phyloP scores from a whole-genome alignment of 2,113 vertebrate species.

The Egretta garzetta region DNA sequence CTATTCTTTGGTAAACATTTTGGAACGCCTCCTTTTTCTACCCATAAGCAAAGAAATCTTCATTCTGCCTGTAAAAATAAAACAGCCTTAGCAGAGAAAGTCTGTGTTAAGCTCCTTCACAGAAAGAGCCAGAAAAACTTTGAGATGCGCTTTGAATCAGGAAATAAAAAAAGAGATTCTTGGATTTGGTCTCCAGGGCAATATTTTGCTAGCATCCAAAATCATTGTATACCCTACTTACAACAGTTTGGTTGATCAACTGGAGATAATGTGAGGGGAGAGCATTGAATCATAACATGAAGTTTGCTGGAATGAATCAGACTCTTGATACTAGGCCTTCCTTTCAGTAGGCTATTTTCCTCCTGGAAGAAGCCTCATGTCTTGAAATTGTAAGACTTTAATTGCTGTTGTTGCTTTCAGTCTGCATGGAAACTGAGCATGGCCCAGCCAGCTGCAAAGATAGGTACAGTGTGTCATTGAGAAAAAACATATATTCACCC shows the following conservation, averaged over 20 bases:
- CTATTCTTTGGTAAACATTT: slow-evolving; percentile 67
- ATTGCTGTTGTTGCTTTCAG: background rate
- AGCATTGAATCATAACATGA: background rate
- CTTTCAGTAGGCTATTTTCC: background rate
- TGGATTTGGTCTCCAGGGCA: background rate
- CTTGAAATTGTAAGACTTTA: background rate
- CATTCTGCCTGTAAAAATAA: slow-evolving; percentile 48
- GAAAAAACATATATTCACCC: background rate
- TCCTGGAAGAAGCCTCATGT: background rate
- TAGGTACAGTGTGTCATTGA: background rate
- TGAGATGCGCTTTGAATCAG: slow-evolving; percentile 9
- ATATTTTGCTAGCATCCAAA: slow-evolving; percentile 9
- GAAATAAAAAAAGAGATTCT: background rate
- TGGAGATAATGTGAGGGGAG: background rate
- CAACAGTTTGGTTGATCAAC: background rate
- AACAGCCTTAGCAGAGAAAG: slow-evolving; percentile 24
- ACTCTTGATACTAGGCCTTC: background rate
- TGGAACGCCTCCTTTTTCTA: slow-evolving; percentile 45
- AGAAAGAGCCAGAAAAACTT: slow-evolving; percentile 5
- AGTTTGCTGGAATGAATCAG: background rate
- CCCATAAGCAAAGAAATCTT: slow-evolving; percentile 43
- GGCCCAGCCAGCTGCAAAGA: background rate
- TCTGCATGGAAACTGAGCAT: background rate
- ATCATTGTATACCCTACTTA: background rate
- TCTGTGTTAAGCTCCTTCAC: slow-evolving; percentile 13